These are phyloP conservation scores for Malurus melanocephalus DNA, from an alignment of 2,113 vertebrate genomes.

Conservation along the genomic window DNA sequence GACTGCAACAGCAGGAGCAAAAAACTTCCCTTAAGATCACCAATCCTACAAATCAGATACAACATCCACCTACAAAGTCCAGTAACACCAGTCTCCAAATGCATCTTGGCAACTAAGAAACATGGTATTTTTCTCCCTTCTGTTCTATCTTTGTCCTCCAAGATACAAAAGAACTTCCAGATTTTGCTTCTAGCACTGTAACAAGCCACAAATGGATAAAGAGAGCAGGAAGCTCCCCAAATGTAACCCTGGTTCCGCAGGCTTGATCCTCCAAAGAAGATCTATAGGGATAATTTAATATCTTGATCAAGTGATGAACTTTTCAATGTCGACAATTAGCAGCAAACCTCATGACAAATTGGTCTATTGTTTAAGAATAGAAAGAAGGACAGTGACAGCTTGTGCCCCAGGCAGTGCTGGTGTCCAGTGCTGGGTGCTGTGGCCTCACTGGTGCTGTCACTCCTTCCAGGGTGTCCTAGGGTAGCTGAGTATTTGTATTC, in stretches of 20 bases:
- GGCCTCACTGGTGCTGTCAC: not conserved
- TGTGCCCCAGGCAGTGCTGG: not conserved
- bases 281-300: not conserved
- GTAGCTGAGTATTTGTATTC: too few relatives aligned
- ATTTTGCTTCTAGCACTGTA: not conserved
- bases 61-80: not conserved
- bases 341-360: not conserved
- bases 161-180: not conserved
- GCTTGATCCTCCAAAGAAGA: not conserved
- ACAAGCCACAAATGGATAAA: not conserved
- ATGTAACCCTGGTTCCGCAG: rapidly evolving
- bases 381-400: not conserved
- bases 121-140: not conserved
- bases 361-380: not conserved
- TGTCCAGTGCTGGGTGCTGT: not conserved
- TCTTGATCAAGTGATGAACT: not conserved
- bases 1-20: not conserved
- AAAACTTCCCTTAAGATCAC: not conserved
- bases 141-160: not conserved
- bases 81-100: not conserved
- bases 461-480: not conserved
- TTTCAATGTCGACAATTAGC: not conserved
- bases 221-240: not conserved
- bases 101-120: not conserved
- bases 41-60: not conserved